These are phyloP conservation scores for Andricus curvator DNA, from an alignment of 2,888 invertebrate genomes.

Conservation along the genomic window DNA sequence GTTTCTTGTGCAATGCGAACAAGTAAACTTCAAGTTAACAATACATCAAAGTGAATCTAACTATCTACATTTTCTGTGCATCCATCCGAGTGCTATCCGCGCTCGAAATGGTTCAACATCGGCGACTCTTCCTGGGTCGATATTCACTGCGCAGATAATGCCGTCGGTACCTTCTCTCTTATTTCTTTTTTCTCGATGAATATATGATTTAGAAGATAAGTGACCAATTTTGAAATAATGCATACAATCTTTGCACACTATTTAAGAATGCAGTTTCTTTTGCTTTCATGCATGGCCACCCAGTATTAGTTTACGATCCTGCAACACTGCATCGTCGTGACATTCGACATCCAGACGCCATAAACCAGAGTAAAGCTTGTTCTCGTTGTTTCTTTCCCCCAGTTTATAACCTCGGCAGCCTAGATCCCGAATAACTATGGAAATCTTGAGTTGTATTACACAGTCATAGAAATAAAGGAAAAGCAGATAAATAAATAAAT, in stretches of 20 bases:
- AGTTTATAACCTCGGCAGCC: not conserved
- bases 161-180: too few species aligned
- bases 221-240: not conserved
- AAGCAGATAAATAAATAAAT: not conserved
- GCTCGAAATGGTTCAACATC: too few species aligned
- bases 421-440: conserved; percentile 18
- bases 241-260: not conserved
- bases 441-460: conserved; percentile 10
- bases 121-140: too few species aligned
- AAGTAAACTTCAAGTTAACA: too few species aligned
- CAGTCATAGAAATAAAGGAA: not conserved
- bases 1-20: too few species aligned
- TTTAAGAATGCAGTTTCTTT: conserved; percentile 2
- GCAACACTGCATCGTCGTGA: conserved; percentile 17
- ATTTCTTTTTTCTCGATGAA: not conserved
- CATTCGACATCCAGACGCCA: conserved; percentile 21
- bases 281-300: conserved; percentile 6
- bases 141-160: too few species aligned
- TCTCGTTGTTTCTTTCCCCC: conserved; percentile 11
- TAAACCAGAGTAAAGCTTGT: conserved; percentile 27
- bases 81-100: too few species aligned
- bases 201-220: not conserved
- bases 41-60: too few species aligned
- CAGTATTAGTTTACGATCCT: conserved; percentile 13
- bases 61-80: too few species aligned